Conservation (phyloP, 1,140 invertebrate genomes). For the Venturia canescens region DNA sequence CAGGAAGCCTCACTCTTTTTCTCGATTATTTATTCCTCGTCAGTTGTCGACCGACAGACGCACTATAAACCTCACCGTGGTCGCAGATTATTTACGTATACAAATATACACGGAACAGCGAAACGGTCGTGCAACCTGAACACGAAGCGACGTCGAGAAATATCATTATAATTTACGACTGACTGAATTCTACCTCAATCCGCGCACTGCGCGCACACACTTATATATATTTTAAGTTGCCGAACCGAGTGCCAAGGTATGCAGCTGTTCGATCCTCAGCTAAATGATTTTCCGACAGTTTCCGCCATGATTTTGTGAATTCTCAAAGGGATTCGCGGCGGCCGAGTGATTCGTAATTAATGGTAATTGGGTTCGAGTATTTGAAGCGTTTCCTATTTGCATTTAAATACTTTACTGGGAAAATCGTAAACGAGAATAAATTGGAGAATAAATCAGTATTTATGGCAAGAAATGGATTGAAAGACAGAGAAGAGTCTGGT, state of each 20-base stretch:
- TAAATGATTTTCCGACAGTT: slow-evolving; percentile 5
- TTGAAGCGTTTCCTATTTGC: too few relatives aligned
- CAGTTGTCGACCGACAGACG: not conserved
- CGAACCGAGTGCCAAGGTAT: slow-evolving; percentile 22
- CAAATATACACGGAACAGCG: not conserved
- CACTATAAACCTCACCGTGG: not conserved
- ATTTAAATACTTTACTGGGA: too few relatives aligned
- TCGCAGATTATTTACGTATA: not conserved
- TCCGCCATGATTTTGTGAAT: not conserved
- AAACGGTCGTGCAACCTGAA: not conserved
- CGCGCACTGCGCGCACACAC: too few relatives aligned
- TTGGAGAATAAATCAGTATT: too few relatives aligned
- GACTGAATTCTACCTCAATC: slow-evolving; percentile 26
- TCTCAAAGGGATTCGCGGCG: not conserved
- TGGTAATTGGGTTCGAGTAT: too few relatives aligned
- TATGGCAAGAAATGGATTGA: too few relatives aligned
- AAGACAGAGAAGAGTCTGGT: too few relatives aligned
- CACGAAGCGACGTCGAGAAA: slow-evolving; percentile 13
- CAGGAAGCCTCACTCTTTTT: not conserved
- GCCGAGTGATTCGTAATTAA: too few relatives aligned
- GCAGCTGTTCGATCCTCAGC: slow-evolving; percentile 23
- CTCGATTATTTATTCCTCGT: slow-evolving; percentile 15
- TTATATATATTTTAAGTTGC: slow-evolving; percentile 15
- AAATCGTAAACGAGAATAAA: too few relatives aligned
- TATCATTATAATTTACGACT: slow-evolving; percentile 35